phyloP scores from a whole-genome alignment of 2,888 invertebrate genomes.

The Drosophila melanosoma region DNA sequence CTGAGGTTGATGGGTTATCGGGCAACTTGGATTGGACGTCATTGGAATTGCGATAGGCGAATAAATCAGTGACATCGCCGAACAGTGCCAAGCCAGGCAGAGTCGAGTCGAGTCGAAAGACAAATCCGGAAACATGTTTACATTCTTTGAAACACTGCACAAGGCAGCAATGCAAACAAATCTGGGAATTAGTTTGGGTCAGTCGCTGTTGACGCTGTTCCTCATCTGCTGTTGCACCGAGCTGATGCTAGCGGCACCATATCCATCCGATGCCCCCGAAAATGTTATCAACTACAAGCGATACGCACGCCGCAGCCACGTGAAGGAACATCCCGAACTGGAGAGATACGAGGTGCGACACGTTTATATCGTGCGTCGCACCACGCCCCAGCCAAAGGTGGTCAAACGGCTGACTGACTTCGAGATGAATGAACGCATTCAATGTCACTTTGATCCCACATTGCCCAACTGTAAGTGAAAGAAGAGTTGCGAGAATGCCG shows the following conservation, averaged over 20 bases:
- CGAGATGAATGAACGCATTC: constrained; percentile 67
- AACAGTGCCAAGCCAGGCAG: background rate
- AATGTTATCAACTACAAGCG: constrained; percentile 54
- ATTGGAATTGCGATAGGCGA: background rate
- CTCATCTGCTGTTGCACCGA: constrained; percentile 19
- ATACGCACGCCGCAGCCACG: constrained; percentile 55
- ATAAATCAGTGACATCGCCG: background rate
- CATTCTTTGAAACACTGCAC: constrained; percentile 19
- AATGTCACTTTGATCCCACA: constrained; percentile 72
- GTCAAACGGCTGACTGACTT: constrained; percentile 49
- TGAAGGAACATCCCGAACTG: constrained; percentile 33
- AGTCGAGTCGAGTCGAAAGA: background rate
- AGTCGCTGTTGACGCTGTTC: constrained; percentile 19
- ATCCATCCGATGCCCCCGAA: constrained; percentile 18
- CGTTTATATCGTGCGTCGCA: constrained; percentile 54
- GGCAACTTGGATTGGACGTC: background rate
- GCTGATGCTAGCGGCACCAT: constrained; percentile 21
- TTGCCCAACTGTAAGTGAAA: constrained; percentile 62
- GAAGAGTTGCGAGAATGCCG: background rate
- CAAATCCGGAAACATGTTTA: background rate
- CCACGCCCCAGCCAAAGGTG: constrained; percentile 27
- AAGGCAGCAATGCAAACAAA: constrained; percentile 24
- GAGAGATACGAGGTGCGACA: constrained; percentile 68
- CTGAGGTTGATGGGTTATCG: constrained; percentile 23
- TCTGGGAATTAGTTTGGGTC: background rate